phyloP scores from a whole-genome alignment of 2,113 vertebrate genomes.

The Pavo muticus region DNA sequence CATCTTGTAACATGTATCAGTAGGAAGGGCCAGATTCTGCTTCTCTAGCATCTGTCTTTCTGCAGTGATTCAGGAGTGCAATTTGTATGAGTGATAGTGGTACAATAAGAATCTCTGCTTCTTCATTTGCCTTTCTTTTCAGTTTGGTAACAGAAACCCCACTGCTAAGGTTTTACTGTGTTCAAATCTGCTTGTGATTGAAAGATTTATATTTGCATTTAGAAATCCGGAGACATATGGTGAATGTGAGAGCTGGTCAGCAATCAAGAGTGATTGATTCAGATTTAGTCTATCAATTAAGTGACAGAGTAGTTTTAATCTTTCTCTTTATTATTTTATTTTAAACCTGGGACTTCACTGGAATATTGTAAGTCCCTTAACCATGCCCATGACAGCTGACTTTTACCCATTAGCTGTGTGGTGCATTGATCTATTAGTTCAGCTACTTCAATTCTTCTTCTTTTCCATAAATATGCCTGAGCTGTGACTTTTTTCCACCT shows the following conservation, averaged over 20 bases:
- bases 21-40: constrained; percentile 17
- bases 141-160: constrained; percentile 13
- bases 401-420: constrained; percentile 72
- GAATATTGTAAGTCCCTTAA: constrained; percentile 67
- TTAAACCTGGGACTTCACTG: constrained; percentile 65
- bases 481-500: constrained; percentile 18
- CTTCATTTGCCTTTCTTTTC: constrained; percentile 42
- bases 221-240: constrained; percentile 76
- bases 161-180: constrained; percentile 11
- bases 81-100: constrained; percentile 25
- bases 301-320: constrained; percentile 61
- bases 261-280: constrained; percentile 69
- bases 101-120: constrained; percentile 4
- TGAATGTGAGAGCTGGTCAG: constrained; percentile 72
- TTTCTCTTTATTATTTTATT: constrained; percentile 57
- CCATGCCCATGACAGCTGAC: constrained; percentile 64
- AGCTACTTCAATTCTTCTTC: constrained; percentile 60
- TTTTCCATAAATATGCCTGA: constrained; percentile 65
- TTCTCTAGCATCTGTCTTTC: constrained; percentile 18
- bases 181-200: constrained; percentile 42
- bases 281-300: constrained; percentile 75
- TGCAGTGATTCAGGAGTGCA: background rate
- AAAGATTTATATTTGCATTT: constrained; percentile 62
- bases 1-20: background rate
- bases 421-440: constrained; percentile 55